Conservation (phyloP, 2,113 vertebrate genomes). For the Echinops telfairi region DNA sequence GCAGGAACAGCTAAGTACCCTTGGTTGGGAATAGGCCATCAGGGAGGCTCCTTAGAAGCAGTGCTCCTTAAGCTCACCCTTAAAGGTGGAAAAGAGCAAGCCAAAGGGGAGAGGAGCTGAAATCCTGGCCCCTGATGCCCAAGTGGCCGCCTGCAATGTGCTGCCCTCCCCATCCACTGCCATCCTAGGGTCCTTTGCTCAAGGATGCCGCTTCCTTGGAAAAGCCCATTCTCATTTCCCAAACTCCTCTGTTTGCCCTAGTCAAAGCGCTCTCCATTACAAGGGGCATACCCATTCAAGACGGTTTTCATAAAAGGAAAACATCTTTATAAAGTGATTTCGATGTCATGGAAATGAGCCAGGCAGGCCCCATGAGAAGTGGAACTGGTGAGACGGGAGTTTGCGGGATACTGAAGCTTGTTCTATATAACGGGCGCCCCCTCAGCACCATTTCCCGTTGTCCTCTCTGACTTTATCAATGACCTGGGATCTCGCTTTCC, state of each 20-base stretch:
- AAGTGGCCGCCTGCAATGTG: not conserved
- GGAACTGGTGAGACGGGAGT: not conserved
- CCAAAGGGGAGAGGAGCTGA: not conserved
- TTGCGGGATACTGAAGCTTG: not conserved
- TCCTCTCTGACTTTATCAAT: not conserved
- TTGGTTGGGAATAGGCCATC: not conserved
- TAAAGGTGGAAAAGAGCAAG: not conserved
- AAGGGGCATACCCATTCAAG: not conserved
- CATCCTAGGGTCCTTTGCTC: not conserved
- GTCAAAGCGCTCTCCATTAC: not conserved
- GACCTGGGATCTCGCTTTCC: not conserved
- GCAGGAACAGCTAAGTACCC: not conserved
- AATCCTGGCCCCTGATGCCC: not conserved
- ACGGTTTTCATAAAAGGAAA: not conserved
- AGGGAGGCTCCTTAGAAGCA: not conserved
- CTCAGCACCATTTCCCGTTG: not conserved
- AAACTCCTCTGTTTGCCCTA: not conserved
- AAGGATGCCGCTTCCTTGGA: not conserved
- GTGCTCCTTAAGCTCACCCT: not conserved
- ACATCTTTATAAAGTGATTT: not conserved
- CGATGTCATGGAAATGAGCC: not conserved
- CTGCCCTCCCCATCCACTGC: not conserved
- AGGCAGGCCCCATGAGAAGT: not conserved
- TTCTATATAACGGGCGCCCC: not conserved
- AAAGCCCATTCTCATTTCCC: too few relatives aligned